Conservation (phyloP, 2,888 invertebrate genomes). For the Drosophila infuscata region DNA sequence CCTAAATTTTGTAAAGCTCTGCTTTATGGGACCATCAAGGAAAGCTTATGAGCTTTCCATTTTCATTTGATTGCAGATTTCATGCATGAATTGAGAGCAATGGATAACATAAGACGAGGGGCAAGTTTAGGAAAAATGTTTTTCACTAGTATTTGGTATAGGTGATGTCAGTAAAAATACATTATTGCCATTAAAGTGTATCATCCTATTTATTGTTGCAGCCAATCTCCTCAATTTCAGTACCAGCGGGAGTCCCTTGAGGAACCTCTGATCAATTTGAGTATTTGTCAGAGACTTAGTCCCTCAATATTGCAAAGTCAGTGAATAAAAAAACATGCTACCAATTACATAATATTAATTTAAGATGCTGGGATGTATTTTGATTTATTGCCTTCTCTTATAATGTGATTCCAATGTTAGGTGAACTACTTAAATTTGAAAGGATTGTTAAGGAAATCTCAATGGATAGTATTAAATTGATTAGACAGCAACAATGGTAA, state of each 20-base stretch:
- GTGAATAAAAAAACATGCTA: too few relatives aligned
- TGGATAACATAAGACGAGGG: slow-evolving; percentile 1
- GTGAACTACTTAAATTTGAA: background rate
- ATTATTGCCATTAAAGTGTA: slow-evolving; percentile 4
- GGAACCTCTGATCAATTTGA: background rate
- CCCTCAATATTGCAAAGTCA: background rate
- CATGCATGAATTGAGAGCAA: slow-evolving; percentile 44
- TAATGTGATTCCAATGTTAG: background rate
- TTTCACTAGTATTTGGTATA: background rate
- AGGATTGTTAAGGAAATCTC: background rate
- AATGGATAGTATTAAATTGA: background rate
- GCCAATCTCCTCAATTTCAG: background rate
- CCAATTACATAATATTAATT: background rate
- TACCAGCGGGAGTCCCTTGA: background rate
- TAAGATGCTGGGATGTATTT: background rate
- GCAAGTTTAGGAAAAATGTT: background rate
- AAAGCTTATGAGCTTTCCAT: slow-evolving; percentile 71
- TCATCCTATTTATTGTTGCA: background rate
- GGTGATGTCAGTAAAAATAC: slow-evolving; percentile 6
- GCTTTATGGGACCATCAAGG: slow-evolving; percentile 53
- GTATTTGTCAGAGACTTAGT: background rate
- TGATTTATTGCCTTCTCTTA: background rate
- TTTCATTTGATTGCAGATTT: slow-evolving; percentile 73
- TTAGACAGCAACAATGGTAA: background rate
- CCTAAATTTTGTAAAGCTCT: slow-evolving; percentile 51